Evolutionary conservation across 2,113 vertebrate species (phyloP).

Genomic region (Pica pica): DNA sequence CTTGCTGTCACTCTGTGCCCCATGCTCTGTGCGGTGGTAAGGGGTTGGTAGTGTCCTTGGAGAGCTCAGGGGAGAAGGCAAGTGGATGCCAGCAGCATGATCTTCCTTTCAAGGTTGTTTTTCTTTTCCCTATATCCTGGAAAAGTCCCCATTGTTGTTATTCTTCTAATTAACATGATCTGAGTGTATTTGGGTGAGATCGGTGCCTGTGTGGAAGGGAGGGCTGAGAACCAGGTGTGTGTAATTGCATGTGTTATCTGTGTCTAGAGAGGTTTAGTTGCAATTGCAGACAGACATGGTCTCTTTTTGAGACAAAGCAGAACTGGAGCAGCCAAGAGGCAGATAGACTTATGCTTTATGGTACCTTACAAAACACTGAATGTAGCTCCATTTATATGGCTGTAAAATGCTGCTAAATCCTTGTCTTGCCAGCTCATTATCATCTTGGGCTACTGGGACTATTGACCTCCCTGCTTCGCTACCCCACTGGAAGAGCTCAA

Average conservation of each 20-base stretch:
- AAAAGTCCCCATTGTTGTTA: neutral
- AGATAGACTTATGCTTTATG: neutral
- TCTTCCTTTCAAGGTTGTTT: neutral
- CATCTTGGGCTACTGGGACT: neutral
- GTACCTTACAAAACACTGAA: neutral
- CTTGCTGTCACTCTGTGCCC: neutral
- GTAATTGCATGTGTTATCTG: rapidly evolving
- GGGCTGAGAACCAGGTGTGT: neutral
- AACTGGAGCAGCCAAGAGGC: neutral
- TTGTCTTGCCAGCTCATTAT: neutral
- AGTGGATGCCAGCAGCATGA: neutral
- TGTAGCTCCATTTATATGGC: neutral
- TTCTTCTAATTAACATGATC: constrained; percentile 4
- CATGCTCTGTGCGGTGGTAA: neutral
- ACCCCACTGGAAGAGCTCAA: neutral
- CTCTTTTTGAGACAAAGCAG: neutral
- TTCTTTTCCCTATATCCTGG: neutral
- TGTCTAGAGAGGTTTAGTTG: neutral
- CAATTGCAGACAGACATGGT: neutral
- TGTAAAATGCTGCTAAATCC: neutral
- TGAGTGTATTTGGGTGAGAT: neutral
- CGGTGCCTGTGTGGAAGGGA: neutral
- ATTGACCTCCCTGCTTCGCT: neutral
- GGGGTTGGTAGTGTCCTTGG: neutral
- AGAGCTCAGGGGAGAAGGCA: neutral